Conservation (phyloP, 35 echinoderm and acorn worm genomes). For the Stichopus chloronotus region DNA sequence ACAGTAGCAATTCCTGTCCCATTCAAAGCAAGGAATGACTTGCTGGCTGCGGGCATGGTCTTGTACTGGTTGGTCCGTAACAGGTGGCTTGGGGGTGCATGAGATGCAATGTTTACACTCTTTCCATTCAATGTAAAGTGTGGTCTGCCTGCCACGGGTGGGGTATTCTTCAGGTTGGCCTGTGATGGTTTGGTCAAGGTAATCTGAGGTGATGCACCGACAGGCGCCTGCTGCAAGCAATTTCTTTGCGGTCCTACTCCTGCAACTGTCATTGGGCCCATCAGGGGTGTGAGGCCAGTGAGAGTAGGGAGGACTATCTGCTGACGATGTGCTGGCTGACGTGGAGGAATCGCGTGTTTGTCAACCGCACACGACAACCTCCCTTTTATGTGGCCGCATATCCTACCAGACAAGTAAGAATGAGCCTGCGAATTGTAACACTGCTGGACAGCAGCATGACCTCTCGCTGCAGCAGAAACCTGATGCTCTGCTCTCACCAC, state of each 20-base stretch:
- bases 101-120: too few species aligned
- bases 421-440: neutral
- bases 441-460: neutral
- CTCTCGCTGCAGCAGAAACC: neutral
- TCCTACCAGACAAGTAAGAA: neutral
- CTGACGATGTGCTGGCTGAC: neutral
- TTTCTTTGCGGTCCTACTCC: too few species aligned
- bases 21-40: neutral
- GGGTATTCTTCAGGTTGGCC: too few species aligned
- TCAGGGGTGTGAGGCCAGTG: neutral
- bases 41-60: neutral
- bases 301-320: neutral
- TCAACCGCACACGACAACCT: neutral
- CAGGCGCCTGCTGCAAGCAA: too few species aligned
- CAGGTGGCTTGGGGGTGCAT: neutral
- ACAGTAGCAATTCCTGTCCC: neutral
- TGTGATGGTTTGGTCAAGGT: too few species aligned
- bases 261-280: neutral
- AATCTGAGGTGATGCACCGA: too few species aligned
- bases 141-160: too few species aligned
- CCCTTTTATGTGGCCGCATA: neutral
- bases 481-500: neutral
- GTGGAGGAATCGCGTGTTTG: neutral
- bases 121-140: too few species aligned
- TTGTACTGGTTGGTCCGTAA: neutral